Conservation (phyloP, 92 coral and sea anemone genomes). For the Paragorgia papillata region DNA sequence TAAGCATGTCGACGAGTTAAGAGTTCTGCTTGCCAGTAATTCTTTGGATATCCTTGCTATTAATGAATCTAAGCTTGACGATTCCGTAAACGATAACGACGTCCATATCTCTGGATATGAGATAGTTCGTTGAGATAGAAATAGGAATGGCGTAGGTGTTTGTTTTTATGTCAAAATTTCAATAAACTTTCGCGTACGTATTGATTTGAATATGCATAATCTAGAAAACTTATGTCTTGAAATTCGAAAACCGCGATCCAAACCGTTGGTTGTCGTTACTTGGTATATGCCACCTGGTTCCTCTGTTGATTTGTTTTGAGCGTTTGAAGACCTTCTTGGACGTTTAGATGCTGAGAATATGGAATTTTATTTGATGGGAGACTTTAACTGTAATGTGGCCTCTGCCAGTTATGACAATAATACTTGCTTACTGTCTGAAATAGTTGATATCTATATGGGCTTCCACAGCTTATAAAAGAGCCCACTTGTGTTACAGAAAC, state of each 20-base stretch:
- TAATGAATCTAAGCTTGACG: not conserved
- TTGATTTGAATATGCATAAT: slow-evolving; percentile 28
- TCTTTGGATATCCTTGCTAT: not conserved
- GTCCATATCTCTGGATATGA: not conserved
- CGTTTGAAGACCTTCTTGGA: slow-evolving; percentile 46
- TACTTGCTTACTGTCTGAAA: slow-evolving; percentile 23
- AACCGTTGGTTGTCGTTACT: slow-evolving; percentile 49
- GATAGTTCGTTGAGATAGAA: not conserved
- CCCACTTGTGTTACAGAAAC: slow-evolving; percentile 47
- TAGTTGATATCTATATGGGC: slow-evolving; percentile 47
- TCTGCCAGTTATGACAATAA: slow-evolving; percentile 42
- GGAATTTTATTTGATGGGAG: slow-evolving; percentile 54
- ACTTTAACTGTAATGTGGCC: slow-evolving; percentile 53
- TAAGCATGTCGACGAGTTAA: too few relatives aligned
- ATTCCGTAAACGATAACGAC: not conserved
- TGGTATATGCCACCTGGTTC: slow-evolving; percentile 67
- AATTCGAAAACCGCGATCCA: slow-evolving; percentile 53
- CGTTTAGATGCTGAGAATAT: slow-evolving; percentile 50
- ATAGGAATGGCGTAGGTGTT: not conserved
- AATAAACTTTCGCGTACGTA: slow-evolving; percentile 43
- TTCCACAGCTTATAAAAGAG: slow-evolving; percentile 48
- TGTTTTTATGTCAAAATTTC: slow-evolving; percentile 34
- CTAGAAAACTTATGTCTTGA: slow-evolving; percentile 48
- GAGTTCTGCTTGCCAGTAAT: too few relatives aligned
- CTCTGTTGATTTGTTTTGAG: slow-evolving; percentile 32